Base-by-base conservation (phyloP, 1,140 invertebrate genomes). In the Anastrepha ludens region DNA sequence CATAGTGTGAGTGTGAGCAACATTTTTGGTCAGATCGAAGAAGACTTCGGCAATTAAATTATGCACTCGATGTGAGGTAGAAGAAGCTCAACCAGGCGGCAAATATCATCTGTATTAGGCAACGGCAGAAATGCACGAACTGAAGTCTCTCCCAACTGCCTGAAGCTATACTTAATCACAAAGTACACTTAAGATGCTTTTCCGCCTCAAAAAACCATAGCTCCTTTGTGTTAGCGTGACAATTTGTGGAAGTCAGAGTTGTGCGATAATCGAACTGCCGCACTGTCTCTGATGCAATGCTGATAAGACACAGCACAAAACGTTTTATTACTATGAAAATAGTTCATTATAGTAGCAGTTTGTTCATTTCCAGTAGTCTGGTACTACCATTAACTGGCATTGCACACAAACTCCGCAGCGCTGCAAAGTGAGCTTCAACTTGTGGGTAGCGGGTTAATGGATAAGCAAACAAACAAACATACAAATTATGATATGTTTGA, bases 241-340 rank as follows among this genome's bases (percentile, higher is more conserved):
- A 81, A 81, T 81, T 81, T 47, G 47, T 55, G 44, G 47, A 13
- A 29, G 6, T 50, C 4, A 15, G 47, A 9, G 74, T n/a, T 55
- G 44, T 15, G 74, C 47, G 74, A 50, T 81, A 81, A 81, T 81
- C 74, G 74, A 81, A 81, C n/a, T 55, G 74, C 60, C 60, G 60
- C 11, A 62, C 60, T 62, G 60, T n/a, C 60, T 62, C 47, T 81
- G 74, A 81, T 81, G 74, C 17, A 20, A 58, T 2, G 7, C 74
- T 81, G 74, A 81, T 81, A 81, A 81, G 74, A 29, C 47, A 81
- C 7, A 55, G n/a, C 47, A 55, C 74, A 55, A 81, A 81, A 55
- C 47, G 74, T 81, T 81, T 81, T 81, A 55, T 81, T 81, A 58
- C 50, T 55, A 58, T 81, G 74, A 81, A 81, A 81, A 81, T 55